Percentiles rank a stretch among this genome's conserved stretches.
Conservation (phyloP, 2,888 invertebrate genomes). For the Coelopa pilipes region DNA sequence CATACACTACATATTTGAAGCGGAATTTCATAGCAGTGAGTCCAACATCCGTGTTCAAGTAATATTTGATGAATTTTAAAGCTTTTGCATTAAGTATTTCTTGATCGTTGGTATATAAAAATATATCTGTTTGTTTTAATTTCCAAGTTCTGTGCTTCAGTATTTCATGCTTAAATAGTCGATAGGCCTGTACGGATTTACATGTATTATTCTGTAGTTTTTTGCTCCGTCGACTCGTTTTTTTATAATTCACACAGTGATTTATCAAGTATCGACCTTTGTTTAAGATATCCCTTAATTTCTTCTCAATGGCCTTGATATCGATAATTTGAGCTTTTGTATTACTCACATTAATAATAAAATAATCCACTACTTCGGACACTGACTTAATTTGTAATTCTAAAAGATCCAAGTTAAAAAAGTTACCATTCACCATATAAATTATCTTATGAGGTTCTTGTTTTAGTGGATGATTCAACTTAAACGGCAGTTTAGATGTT, state of each 20-base stretch:
- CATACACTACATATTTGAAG: slow-evolving; percentile 74
- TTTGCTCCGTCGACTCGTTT: no score
- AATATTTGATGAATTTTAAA: slow-evolving; percentile 75
- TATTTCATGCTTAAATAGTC: slow-evolving; percentile 21
- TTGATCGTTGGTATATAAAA: slow-evolving; percentile 71
- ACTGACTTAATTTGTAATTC: slow-evolving; percentile 74
- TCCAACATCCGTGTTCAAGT: slow-evolving; percentile 64
- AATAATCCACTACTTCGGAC: slow-evolving; percentile 73
- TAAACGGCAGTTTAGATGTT: slow-evolving; percentile 66
- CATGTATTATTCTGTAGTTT: no score
- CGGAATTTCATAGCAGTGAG: slow-evolving; percentile 67
- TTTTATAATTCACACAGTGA: slow-evolving; percentile 44
- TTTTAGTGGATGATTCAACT: slow-evolving; percentile 46
- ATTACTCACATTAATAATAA: slow-evolving; percentile 68
- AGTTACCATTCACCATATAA: slow-evolving; percentile 70
- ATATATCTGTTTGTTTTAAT: slow-evolving; percentile 69
- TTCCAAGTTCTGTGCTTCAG: background rate
- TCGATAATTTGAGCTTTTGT: slow-evolving; percentile 33
- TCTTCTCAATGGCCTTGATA: slow-evolving; percentile 61
- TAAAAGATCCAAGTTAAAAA: slow-evolving; percentile 69
- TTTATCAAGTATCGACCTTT: slow-evolving; percentile 51
- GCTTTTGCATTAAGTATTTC: slow-evolving; percentile 73
- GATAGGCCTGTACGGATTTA: slow-evolving; percentile 52
- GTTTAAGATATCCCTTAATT: slow-evolving; percentile 47
- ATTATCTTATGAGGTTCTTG: slow-evolving; percentile 68